Percentiles rank a stretch among this genome's conserved stretches.
These are phyloP conservation scores for Hypselothyrea guttata DNA, from an alignment of 2,888 invertebrate species.

Conservation along the genomic window DNA sequence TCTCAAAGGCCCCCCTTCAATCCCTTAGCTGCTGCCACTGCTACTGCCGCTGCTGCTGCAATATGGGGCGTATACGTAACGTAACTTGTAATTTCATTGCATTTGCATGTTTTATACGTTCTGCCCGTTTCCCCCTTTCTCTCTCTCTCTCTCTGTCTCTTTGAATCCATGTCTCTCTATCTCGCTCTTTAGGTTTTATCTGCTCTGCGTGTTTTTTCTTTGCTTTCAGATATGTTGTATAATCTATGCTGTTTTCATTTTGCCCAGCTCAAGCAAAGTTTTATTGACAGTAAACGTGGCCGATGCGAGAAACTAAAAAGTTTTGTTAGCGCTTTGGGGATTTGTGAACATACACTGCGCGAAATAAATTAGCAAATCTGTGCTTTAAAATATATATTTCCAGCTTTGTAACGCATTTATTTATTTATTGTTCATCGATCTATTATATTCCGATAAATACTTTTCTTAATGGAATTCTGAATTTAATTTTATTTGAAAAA, in stretches of 20 bases:
- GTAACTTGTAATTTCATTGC: slow-evolving; percentile 74
- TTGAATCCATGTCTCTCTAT: neutral
- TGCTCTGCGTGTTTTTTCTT: slow-evolving; percentile 1
- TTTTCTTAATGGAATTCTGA: too few species aligned
- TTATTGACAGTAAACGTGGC: slow-evolving; percentile 75
- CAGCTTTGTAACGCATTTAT: too few species aligned
- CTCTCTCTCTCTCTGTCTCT: too few species aligned
- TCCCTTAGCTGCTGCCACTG: slow-evolving; percentile 5
- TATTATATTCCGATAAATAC: too few species aligned
- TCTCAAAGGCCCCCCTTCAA: too few species aligned
- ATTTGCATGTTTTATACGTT: slow-evolving; percentile 69
- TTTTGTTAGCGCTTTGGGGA: slow-evolving; percentile 52
- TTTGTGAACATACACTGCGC: too few species aligned
- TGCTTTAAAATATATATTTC: too few species aligned
- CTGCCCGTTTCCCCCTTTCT: neutral
- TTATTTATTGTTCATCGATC: too few species aligned
- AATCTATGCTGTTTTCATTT: slow-evolving; percentile 63
- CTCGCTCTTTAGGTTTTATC: slow-evolving; percentile 6
- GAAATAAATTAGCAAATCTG: too few species aligned
- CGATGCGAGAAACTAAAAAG: slow-evolving; percentile 43
- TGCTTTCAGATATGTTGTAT: slow-evolving; percentile 16
- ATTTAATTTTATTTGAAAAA: too few species aligned
- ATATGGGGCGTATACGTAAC: slow-evolving; percentile 69
- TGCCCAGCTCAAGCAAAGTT: slow-evolving; percentile 62
- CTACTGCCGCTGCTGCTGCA: slow-evolving; percentile 35